Base-by-base conservation (phyloP, 2,888 invertebrate species). In the Cenopis cana region DNA sequence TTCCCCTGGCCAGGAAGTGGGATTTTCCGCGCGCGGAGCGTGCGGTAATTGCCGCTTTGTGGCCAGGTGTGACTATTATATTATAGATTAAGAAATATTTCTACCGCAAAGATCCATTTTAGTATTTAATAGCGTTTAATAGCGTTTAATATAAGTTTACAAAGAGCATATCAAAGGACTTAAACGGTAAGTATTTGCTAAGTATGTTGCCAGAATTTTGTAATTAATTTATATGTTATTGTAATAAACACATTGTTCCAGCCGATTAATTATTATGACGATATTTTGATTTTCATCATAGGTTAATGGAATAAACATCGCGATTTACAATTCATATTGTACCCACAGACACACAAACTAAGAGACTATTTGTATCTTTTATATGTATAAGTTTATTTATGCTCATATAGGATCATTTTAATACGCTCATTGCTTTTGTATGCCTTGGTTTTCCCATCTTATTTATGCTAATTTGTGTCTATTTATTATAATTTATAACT, bases 151-250 rank as follows among this genome's bases (percentile, higher is more conserved):
- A 50, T 50, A 46, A 17, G 10, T 59, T 60, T 60, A 24, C 20
- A 41, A 52, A 9, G 24, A 54, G 66, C 59, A 38, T 71, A 20
- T 50, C 66, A 17, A 33, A 66, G 61, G 67, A 60, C 1, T 46
- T 5, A n/a, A 49, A 38, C 29, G 55, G 71, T 71, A 55, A 71
- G 71, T 71, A 71, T 71, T 52, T 41, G 18, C 49, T 61, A 10
- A 62, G 10, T 54, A 60, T 36, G 18, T 33, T 20, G 59, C 52
- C 38, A 60, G 57, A 50, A 20, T 9, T 12, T 18, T 38, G 18
- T 17, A 50, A 14, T 29, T 14, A 18, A 52, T 49, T 69, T n/a
- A 57, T 33, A n/a, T 52, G 17, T 20, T 54, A 10, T 36, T 64
- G 17, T 62, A 12, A 12, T 54, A 24, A 24, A 6, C 4, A 24